These are phyloP conservation scores for Scartelaos histophorus DNA, from an alignment of 2,113 vertebrate genomes.

Conservation along the genomic window DNA sequence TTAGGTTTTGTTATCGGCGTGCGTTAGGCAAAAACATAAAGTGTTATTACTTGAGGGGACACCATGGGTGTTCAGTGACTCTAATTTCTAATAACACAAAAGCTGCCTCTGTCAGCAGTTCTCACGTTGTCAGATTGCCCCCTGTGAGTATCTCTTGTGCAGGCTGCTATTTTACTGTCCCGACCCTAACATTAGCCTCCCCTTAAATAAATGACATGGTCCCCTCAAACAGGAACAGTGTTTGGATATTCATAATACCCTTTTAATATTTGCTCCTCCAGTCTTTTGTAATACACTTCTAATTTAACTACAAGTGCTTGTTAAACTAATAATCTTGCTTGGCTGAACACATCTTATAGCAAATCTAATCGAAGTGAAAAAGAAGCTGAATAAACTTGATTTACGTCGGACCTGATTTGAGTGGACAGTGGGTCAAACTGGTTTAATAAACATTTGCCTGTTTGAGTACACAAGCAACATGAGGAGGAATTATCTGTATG, in stretches of 20 bases:
- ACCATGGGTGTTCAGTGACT: background rate
- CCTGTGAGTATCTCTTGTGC: conserved; percentile 6
- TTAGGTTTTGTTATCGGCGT: background rate
- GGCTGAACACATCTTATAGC: background rate
- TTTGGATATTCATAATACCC: background rate
- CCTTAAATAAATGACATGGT: background rate
- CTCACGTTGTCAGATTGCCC: conserved; percentile 12
- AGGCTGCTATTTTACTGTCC: background rate
- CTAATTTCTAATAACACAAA: background rate
- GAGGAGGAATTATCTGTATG: background rate
- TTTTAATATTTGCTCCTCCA: background rate
- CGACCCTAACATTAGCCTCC: background rate
- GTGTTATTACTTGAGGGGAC: conserved; percentile 3
- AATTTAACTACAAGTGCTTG: background rate
- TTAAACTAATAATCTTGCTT: background rate
- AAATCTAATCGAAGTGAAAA: background rate
- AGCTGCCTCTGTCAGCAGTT: conserved; percentile 4
- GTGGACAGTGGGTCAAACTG: background rate
- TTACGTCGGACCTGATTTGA: background rate
- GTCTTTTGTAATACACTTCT: background rate
- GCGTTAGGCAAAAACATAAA: conserved; percentile 8
- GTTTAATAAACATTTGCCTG: conserved; percentile 16
- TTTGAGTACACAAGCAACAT: background rate
- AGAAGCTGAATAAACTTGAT: background rate
- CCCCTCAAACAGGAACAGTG: background rate